These are phyloP conservation scores for Aricia agestis DNA, from an alignment of 1,140 invertebrate species.

Conservation along the genomic window DNA sequence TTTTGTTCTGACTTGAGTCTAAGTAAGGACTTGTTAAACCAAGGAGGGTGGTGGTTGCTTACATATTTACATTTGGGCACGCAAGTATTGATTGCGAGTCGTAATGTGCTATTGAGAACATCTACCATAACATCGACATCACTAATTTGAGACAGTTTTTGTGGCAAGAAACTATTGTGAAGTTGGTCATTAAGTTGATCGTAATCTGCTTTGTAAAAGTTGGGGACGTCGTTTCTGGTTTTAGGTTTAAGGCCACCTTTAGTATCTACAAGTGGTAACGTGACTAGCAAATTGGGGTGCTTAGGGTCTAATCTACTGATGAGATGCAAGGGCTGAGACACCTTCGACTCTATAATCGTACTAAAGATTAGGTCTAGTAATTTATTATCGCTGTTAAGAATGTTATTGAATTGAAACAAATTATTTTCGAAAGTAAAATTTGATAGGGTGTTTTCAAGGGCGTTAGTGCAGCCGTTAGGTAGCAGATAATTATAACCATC, in stretches of 20 bases:
- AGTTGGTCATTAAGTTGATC: neutral
- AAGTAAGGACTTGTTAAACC: too few relatives aligned
- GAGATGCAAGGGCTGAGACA: neutral
- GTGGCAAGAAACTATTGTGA: neutral
- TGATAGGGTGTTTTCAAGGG: neutral
- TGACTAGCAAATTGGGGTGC: neutral
- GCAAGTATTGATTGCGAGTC: too few relatives aligned
- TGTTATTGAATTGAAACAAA: neutral
- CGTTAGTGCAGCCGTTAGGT: neutral
- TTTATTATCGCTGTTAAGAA: neutral
- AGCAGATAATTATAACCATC: neutral
- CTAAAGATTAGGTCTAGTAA: neutral
- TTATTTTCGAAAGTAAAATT: neutral
- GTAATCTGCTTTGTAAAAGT: conserved; percentile 13
- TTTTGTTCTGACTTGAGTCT: neutral
- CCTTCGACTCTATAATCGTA: neutral
- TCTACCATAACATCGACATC: conserved; percentile 1
- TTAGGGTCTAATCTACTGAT: neutral
- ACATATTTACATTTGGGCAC: too few relatives aligned
- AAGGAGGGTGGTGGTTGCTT: too few relatives aligned
- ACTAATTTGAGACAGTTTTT: neutral
- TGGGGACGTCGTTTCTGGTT: neutral
- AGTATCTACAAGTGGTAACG: neutral
- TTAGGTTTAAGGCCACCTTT: neutral
- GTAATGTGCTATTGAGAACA: neutral